Base-by-base conservation (phyloP, 2,797 vertebrate genomes). In the Microctenopoma steveboyesi region DNA sequence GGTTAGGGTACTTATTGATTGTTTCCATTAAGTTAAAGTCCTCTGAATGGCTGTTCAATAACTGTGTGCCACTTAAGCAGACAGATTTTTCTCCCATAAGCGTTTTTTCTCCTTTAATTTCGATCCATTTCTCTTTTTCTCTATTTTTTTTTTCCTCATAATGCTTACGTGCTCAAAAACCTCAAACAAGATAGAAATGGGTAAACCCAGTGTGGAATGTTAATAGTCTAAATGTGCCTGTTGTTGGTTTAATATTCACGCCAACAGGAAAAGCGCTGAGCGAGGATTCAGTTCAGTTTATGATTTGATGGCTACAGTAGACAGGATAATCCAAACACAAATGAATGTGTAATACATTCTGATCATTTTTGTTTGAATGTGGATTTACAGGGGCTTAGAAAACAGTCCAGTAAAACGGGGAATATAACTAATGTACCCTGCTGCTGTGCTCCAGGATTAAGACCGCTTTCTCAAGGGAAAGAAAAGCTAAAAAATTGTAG, bases 261-360 rank as follows among this genome's bases (percentile, higher is more conserved):
- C 13, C 67, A 68, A 51, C 54, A 63, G 58, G 49, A 14, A 60
- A 64, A 61, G 62, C 2, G 3, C 43, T 46, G 61, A 69, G 56
- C 60, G 66, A 65, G 14, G 48, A 78, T 61, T 89, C 43, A 74
- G 0, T 69, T 83, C 40, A 27, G n/a, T 76, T 63, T 80, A 70
- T 61, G 54, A 82, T 82, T 78, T 73, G 49, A 67, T 72, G 25
- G 62, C 68, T 51, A 27, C 7, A 27, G 47, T 25, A 18, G 66
- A 60, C 64, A 37, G 48, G 74, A 80, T 74, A 69, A 82, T 64
- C 63, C 76, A 64, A 64, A 33, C 56, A 2, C 28, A 78, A 77
- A 83, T 78, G 82, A 88, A 82, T 72, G 65, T 64, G 70, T 88
- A 86, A 89, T 88, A 84, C 86, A 79, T 76, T 74, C 72, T 80